Conservation (phyloP, 2,113 vertebrate genomes). For the Gorsachius goisagi region DNA sequence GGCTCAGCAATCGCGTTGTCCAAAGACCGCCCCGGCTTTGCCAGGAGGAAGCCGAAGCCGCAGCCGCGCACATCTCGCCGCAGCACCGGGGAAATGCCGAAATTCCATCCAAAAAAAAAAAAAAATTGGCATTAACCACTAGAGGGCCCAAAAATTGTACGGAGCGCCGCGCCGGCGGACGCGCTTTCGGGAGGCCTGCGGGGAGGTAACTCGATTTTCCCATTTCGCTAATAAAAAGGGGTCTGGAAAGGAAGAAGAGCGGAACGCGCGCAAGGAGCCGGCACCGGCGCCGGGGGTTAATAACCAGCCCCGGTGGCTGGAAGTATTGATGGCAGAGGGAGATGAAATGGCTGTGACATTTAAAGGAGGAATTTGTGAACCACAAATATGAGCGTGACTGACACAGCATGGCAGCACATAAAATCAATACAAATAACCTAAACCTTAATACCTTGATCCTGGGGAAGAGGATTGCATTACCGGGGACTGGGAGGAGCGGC, state of each 20-base stretch:
- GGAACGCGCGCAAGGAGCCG: neutral
- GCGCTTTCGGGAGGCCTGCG: neutral
- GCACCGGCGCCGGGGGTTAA: constrained; percentile 71
- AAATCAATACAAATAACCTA: constrained; percentile 99
- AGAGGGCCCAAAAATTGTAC: constrained; percentile 53
- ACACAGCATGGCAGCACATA: constrained; percentile 90
- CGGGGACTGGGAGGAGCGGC: constrained; percentile 79
- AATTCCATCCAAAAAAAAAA: neutral
- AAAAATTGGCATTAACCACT: constrained; percentile 35
- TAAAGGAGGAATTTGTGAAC: constrained; percentile 98
- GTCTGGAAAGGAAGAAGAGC: neutral
- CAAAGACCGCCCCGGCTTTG: neutral
- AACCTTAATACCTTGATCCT: constrained; percentile 99
- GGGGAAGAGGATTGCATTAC: constrained; percentile 91
- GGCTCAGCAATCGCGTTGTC: neutral
- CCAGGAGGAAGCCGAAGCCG: neutral
- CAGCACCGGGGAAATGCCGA: neutral
- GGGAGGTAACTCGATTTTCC: neutral
- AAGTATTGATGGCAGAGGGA: constrained; percentile 90
- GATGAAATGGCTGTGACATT: constrained; percentile 98
- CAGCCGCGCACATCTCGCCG: neutral
- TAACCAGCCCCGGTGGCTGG: constrained; percentile 72
- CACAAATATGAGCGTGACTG: constrained; percentile 94
- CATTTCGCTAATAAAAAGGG: neutral
- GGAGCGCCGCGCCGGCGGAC: neutral